phyloP scores from a whole-genome alignment of 64 coral and sea anemone species.

The Exaiptasia diaphana region DNA sequence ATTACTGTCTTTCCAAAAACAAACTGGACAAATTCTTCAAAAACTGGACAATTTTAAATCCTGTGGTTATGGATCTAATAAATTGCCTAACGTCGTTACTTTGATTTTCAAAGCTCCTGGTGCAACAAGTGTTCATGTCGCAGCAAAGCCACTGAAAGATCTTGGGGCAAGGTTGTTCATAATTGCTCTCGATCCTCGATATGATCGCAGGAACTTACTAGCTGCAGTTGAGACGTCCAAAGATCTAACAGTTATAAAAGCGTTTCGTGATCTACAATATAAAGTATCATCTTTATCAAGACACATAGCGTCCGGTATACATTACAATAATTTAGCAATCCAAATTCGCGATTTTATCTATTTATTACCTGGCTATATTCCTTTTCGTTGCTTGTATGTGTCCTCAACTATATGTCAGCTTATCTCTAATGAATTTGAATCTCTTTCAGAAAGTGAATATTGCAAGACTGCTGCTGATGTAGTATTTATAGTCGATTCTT shows the following conservation, averaged over 20 bases:
- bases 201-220: conserved; percentile 15
- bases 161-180: conserved; percentile 27
- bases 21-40: too few species aligned
- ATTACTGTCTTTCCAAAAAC: too few species aligned
- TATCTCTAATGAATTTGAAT: neutral
- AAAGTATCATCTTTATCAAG: conserved; percentile 13
- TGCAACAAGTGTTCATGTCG: neutral
- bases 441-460: neutral
- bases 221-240: conserved; percentile 13
- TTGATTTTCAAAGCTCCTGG: neutral
- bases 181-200: conserved; percentile 39
- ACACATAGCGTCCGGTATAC: neutral
- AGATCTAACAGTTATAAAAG: conserved; percentile 36
- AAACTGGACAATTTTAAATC: too few species aligned
- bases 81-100: too few species aligned
- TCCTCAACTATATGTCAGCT: too few species aligned
- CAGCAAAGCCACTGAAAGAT: neutral
- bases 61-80: too few species aligned
- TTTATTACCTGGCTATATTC: too few species aligned
- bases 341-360: too few species aligned
- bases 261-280: neutral
- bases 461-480: conserved; percentile 36
- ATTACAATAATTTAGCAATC: neutral
- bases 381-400: too few species aligned
- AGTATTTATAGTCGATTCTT: conserved; percentile 30